phyloP scores from a whole-genome alignment of 1,140 invertebrate species.

The Meloidogyne floridensis region DNA sequence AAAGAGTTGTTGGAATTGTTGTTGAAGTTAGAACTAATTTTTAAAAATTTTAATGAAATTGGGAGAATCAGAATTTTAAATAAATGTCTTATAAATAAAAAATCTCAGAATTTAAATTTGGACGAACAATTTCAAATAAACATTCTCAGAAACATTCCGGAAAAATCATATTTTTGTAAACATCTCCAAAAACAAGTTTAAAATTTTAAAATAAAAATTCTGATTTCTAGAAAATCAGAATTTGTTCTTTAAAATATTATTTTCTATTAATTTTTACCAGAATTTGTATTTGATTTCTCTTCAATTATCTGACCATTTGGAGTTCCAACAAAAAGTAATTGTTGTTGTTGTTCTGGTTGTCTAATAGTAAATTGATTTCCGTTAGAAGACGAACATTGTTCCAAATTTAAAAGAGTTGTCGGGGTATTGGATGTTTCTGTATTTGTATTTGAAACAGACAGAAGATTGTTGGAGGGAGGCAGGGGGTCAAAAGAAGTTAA shows the following conservation, averaged over 20 bases:
- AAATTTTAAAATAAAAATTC: too few relatives aligned
- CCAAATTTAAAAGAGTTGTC: not conserved
- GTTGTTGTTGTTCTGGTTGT: not conserved
- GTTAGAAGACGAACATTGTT: conserved; percentile 4
- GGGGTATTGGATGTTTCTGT: conserved; percentile 13
- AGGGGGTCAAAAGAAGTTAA: not conserved
- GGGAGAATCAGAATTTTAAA: too few relatives aligned
- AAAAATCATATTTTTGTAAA: too few relatives aligned
- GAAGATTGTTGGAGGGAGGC: not conserved
- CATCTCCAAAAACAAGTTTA: too few relatives aligned
- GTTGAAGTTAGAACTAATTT: not conserved
- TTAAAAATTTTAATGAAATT: too few relatives aligned
- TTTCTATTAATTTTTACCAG: not conserved
- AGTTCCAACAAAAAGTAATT: not conserved
- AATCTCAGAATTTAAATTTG: too few relatives aligned
- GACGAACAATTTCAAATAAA: too few relatives aligned
- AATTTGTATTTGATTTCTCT: not conserved
- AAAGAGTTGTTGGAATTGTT: not conserved
- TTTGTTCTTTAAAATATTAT: too few relatives aligned
- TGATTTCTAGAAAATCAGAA: too few relatives aligned
- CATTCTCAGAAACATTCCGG: too few relatives aligned
- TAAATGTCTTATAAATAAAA: too few relatives aligned
- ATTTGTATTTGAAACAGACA: conserved; percentile 5
- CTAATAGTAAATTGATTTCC: not conserved
- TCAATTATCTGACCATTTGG: not conserved